Evolutionary conservation across 2,888 invertebrate genomes (phyloP), one percentile per base, ranked within the genome.

Genomic region (Hesperia comma): DNA sequence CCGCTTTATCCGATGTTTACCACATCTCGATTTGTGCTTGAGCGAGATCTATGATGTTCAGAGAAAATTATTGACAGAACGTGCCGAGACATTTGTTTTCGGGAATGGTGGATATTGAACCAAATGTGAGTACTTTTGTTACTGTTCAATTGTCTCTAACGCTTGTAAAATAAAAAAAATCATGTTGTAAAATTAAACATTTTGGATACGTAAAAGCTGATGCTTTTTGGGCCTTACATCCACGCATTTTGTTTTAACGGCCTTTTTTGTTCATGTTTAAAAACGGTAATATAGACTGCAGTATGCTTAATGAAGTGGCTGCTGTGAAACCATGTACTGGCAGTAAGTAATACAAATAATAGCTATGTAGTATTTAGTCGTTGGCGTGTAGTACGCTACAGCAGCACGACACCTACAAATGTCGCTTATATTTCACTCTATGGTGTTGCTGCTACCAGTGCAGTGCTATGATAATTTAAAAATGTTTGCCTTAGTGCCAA

Each of bases 11-110:
- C 86, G 82, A 90, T 90, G 90, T 91, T 92, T 91, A 90, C 87
- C 87, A 85, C 90, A 85, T 77, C 83, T 80, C 87, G 87, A 91
- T 91, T 90, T 88, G 88, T 87, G 86, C 87, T 83, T 82, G 80
- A 81, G 78, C 81, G 82, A 86, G 88, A 89, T 89, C 87, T 87
- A 84, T 88, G 88, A 88, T 88, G 87, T 87, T 88, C 86, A 79
- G 84, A 85, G 88, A 86, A 89, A 91, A 87, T 90, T 92, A 92
- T 92, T 90, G 90, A 89, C 86, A 79, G 85, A 89, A 91, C 92
- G 92, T 92, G 92, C 87, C 81, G 79, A 80, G 83, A 84, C 82
- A 80, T 81, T 80, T 79, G 79, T 79, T 80, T 75, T 74, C 78
- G 71, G 67, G 74, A 79, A 79, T 79, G 78, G 73, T 75, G 78